Base-by-base conservation (phyloP, 2,113 vertebrate species). In the Jacana jacana region DNA sequence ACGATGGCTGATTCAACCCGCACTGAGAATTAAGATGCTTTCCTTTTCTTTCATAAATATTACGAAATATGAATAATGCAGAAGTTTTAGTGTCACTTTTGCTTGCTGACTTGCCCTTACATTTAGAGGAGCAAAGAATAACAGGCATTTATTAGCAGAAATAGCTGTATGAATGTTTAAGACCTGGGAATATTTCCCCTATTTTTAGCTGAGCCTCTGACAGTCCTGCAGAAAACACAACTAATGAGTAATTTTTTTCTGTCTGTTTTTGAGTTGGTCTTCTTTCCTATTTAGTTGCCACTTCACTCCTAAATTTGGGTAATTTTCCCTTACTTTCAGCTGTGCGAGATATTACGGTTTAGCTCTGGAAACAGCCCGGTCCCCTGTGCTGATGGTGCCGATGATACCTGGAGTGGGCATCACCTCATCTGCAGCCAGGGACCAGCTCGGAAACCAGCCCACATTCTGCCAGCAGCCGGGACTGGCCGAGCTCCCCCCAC, bases 401-500 rank as follows among this genome's bases (percentile, higher is more conserved):
- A 4, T 13, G 9, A 44, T 63, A 25, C 73, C 10, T 3, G 57
- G 30, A 14, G 27, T 11, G 69, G 46, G 6, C 40, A 73, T 52
- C 4, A 0, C 46, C 73, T 22, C 46, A 1, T 31, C 58, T 11
- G 42, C 78, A 60, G 51, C 60, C 70, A 0, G 10, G 61, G 19
- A 60, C 17, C 7, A 2, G 30, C 73, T 63, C 1, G 7, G 76
- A 46, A 37, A 25, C 5, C 40, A 22, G 40, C 44, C 0, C 0
- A 7, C 23, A 5, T 14, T 35, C 84, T n/a, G 15, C 35, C 4
- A 14, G 48, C 58, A 46, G 11, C 5, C 2, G 40, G 44, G 58
- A 37, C 81, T 54, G 71, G n/a, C 35, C n/a, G 33, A 91, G 44
- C 68, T 70, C 5, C 31, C 31, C 49, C 27, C 5, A 12, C 9